A percentile compares a stretch with the other conserved stretches of the same genome.
These are phyloP conservation scores for Psettodes erumei DNA, from an alignment of 2,113 vertebrate genomes.

Conservation along the genomic window DNA sequence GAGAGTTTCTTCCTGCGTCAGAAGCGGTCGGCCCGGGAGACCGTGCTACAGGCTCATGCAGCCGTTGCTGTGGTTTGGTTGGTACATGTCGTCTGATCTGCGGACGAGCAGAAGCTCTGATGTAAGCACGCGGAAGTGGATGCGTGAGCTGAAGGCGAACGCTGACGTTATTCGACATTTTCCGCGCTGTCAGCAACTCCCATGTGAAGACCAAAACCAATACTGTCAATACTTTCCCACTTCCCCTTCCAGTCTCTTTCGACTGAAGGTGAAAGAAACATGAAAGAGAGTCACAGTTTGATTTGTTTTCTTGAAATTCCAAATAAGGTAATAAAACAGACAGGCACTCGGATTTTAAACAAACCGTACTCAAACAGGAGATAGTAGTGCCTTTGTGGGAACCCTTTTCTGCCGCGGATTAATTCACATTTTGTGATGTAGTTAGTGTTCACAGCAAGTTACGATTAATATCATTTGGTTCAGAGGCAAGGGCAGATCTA, in stretches of 20 bases:
- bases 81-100: neutral
- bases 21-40: too few species aligned
- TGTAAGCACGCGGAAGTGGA: too few species aligned
- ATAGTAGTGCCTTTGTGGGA: neutral
- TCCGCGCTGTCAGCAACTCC: conserved; percentile 35
- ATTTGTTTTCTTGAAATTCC: neutral
- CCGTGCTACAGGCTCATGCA: neutral
- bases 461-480: neutral
- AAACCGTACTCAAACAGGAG: neutral
- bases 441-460: neutral
- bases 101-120: neutral
- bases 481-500: neutral
- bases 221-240: conserved; percentile 33
- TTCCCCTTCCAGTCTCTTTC: conserved; percentile 19
- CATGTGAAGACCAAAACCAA: conserved; percentile 14
- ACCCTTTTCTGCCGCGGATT: neutral
- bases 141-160: too few species aligned
- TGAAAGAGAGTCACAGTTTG: neutral
- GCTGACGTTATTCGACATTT: conserved; percentile 21
- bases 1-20: too few species aligned
- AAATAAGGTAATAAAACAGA: neutral
- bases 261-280: conserved; percentile 1
- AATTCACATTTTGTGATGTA: neutral
- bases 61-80: neutral
- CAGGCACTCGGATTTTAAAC: neutral